Evolutionary conservation across 2,113 vertebrate species (phyloP), one percentile per base, ranked within the genome.

Genomic region (Sinocyclocheilus grahami): DNA sequence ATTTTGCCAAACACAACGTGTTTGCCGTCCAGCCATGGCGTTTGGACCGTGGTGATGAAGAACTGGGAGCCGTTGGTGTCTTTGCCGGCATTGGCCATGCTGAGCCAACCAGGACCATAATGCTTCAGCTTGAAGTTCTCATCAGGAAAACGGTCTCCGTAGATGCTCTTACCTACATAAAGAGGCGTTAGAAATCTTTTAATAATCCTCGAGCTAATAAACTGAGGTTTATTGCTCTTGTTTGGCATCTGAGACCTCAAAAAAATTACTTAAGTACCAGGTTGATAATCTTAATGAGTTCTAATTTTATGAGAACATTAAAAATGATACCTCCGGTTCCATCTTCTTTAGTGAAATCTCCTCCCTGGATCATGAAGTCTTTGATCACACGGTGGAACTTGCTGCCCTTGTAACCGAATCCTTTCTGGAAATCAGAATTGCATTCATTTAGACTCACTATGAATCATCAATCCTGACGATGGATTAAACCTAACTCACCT

Each of bases 51-150:
- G 5, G 97, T 99, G 93, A 99, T 97, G 92, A 99, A 99, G 95
- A 99, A 99, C 93, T 99, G 98, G 46, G 98, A 99, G 14, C 98
- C 97, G 0, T 99, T 99, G 33, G 98, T 99, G 93, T 99, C 98
- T 88, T 98, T 99, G 90, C 98, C 98, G 0, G 98, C 97, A 0
- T 99, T 99, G 82, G 98, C 98, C 98, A 99, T 99, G 95, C 98
- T 99, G 83, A 99, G 94, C 98, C 98, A 99, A 39, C 96, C 96
- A 0, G 96, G 90, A 12, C 96, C 97, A 0, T 98, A 97, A 86
- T 99, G 98, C 93, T 99, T 99, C 93, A 99, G 95, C 93, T 99
- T 99, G 94, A 99, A 99, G 95, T 99, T 99, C 95, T 99, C 98
- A 0, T 99, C 98, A 0, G 97, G 96, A 88, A 99, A 99, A 53